phyloP scores from a whole-genome alignment of 2,888 invertebrate species.

The Drosophila nigritarsus region DNA sequence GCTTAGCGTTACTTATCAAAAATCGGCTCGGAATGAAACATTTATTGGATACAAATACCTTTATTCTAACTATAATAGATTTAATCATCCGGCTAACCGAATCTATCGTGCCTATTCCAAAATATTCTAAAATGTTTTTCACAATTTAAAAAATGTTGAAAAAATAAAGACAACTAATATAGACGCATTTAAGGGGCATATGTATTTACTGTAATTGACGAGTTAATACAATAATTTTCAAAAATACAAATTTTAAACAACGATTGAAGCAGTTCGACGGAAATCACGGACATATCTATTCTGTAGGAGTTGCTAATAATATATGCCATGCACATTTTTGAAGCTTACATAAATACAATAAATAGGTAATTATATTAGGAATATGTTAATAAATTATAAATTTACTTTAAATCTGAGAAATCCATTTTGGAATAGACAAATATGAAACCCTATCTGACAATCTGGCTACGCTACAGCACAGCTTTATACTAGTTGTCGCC shows the following conservation, averaged over 20 bases:
- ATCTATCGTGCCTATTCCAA: constrained; percentile 19
- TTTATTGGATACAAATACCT: constrained; percentile 18
- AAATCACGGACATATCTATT: not conserved
- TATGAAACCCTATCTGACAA: constrained; percentile 47
- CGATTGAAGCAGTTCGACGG: not conserved
- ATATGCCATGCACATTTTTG: not conserved
- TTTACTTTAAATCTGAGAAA: not conserved
- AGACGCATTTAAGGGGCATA: not conserved
- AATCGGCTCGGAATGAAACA: constrained; percentile 16
- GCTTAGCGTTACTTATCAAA: constrained; percentile 17
- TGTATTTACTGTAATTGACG: not conserved
- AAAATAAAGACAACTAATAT: not conserved
- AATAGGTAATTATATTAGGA: not conserved
- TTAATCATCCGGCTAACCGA: constrained; percentile 29
- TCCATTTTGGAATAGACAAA: constrained; percentile 29
- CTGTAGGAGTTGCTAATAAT: not conserved
- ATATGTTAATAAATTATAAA: not conserved
- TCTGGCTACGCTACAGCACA: constrained; percentile 59
- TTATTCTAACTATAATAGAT: constrained; percentile 39
- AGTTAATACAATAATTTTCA: not conserved
- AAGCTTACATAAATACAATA: not conserved
- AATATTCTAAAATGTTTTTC: not conserved
- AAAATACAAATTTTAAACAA: not conserved
- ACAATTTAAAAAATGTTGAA: not conserved
- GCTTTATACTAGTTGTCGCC: constrained; percentile 35